Evolutionary conservation across 2,888 invertebrate species (phyloP).

Genomic region (Cryptus viduatorius): DNA sequence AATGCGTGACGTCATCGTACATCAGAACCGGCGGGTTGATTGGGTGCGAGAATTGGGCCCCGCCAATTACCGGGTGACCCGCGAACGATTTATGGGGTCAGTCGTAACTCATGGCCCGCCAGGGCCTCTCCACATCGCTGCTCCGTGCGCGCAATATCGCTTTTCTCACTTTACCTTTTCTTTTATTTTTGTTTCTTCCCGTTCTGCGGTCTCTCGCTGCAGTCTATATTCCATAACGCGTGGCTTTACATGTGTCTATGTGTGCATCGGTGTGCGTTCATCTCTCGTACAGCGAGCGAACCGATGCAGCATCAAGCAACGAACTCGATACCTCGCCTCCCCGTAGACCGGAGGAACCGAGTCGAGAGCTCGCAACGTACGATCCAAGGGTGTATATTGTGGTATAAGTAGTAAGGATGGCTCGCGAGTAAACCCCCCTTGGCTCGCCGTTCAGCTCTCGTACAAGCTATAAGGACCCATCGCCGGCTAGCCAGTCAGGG

Average conservation of each 20-base stretch:
- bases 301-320: constrained; percentile 14
- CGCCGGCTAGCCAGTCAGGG: constrained; percentile 21
- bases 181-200: constrained; percentile 59
- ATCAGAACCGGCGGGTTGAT: constrained; percentile 78
- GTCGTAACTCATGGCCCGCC: constrained; percentile 78
- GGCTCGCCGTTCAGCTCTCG: constrained; percentile 10
- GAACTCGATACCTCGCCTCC: constrained; percentile 20
- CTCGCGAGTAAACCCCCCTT: constrained; percentile 12
- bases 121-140: constrained; percentile 56
- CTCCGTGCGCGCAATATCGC: constrained; percentile 43
- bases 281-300: background rate
- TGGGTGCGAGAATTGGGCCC: constrained; percentile 83
- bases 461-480: background rate
- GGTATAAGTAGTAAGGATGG: constrained; percentile 7
- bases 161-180: constrained; percentile 44
- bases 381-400: constrained; percentile 10
- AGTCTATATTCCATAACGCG: constrained; percentile 76
- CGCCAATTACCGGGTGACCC: constrained; percentile 82
- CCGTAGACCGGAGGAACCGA: constrained; percentile 1
- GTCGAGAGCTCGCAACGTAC: background rate
- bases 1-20: constrained; percentile 82
- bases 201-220: constrained; percentile 35
- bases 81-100: constrained; percentile 82
- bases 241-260: constrained; percentile 38
- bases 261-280: constrained; percentile 35